Percentiles rank a stretch among this genome's conserved stretches.
These are phyloP conservation scores for Danio rerio DNA, from an alignment of 2,113 vertebrate species.

Conservation along the genomic window DNA sequence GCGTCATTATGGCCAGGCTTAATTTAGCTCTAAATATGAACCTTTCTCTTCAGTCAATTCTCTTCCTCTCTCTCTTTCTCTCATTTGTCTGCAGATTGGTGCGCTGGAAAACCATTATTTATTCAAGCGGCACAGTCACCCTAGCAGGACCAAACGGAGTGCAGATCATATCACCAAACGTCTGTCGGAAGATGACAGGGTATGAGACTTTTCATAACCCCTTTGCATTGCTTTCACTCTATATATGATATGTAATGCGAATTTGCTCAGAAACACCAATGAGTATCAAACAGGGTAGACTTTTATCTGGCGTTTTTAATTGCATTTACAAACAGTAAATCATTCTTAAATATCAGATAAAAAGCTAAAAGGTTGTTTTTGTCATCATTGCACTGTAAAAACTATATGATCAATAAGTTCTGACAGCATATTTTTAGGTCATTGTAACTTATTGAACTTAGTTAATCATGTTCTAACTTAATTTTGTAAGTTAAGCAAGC, in stretches of 20 bases:
- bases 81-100: slow-evolving; percentile 84
- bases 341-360: neutral
- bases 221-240: slow-evolving; percentile 6
- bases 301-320: neutral
- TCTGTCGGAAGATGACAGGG: slow-evolving; percentile 90
- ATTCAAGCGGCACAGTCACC: slow-evolving; percentile 87
- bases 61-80: slow-evolving; percentile 15
- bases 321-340: neutral
- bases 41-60: slow-evolving; percentile 25
- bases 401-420: too few relatives aligned
- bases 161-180: slow-evolving; percentile 88
- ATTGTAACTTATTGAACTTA: too few relatives aligned
- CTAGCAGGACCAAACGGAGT: slow-evolving; percentile 87
- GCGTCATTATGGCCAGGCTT: slow-evolving; percentile 28
- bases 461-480: too few relatives aligned
- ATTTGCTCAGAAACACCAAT: neutral
- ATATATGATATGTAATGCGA: neutral
- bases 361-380: neutral
- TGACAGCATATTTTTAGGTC: too few relatives aligned
- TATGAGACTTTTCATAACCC: slow-evolving; percentile 66
- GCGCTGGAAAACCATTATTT: slow-evolving; percentile 94
- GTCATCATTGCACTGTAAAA: neutral
- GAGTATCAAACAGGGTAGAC: neutral
- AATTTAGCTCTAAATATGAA: slow-evolving; percentile 40
- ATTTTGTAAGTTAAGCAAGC: too few relatives aligned